Conservation (phyloP, 2,797 vertebrate genomes). For the Todus mexicanus region DNA sequence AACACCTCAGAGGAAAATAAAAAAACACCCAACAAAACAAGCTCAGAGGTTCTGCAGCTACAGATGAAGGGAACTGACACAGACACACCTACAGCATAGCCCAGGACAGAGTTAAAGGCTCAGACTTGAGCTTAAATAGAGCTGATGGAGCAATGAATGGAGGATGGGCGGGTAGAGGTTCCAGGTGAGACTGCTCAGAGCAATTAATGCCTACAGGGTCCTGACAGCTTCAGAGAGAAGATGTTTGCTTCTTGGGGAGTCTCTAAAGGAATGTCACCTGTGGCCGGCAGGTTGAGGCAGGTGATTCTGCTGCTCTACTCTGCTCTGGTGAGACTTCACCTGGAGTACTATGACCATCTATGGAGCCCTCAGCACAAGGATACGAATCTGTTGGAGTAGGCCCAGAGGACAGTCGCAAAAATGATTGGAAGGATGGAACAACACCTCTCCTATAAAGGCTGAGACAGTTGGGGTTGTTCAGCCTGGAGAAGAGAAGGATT, state of each 20-base stretch:
- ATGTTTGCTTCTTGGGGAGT: not conserved
- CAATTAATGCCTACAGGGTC: not conserved
- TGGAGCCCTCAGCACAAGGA: not conserved
- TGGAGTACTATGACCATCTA: not conserved
- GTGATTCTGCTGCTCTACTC: not conserved
- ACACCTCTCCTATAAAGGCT: not conserved
- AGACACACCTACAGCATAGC: not conserved
- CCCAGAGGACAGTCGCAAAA: not conserved
- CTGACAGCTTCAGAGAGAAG: not conserved
- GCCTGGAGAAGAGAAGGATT: not conserved
- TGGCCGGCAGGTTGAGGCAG: not conserved
- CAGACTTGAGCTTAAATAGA: not conserved
- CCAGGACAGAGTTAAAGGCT: not conserved
- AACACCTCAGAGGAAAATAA: not conserved
- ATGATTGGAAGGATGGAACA: too few species aligned
- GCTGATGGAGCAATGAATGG: not conserved
- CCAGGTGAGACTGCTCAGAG: not conserved
- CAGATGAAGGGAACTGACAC: not conserved
- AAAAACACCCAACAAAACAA: not conserved
- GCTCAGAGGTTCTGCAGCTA: not conserved
- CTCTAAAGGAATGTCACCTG: not conserved
- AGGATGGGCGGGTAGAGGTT: not conserved
- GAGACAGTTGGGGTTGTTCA: not conserved
- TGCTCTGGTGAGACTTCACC: not conserved
- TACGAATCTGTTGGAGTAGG: not conserved